Evolutionary conservation across 2,797 vertebrate species (phyloP), one percentile per base, ranked within the genome.

Genomic region (Cyprinella venusta): DNA sequence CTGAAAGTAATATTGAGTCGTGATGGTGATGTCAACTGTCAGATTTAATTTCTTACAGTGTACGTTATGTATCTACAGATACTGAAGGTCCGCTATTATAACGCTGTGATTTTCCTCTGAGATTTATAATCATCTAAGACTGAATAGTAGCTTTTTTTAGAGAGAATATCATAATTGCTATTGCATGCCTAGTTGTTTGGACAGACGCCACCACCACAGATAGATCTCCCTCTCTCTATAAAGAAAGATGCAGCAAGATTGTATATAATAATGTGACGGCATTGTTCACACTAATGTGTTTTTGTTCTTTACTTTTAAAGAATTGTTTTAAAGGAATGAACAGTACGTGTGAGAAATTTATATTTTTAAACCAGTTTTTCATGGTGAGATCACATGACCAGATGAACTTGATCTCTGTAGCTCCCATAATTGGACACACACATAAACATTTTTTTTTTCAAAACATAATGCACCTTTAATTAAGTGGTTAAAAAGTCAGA

Each of bases 1-100:
- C 61, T 74, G 56, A 76, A 82, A 56, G n/a, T 52, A 59, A 65
- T 8, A 50, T 78, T 9, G 42, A n/a, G 13, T 56, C 12, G n/a
- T 85, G 74, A 81, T 76, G 42, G 70, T 75, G 19, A 81, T 76
- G 21, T 59, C 21, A 65, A 30, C n/a, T n/a, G 48, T 33, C 61
- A 74, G 68, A 59, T 64, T 79, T 30, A 63, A 63, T 52, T 50
- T 72, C 36, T 21, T 64, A 21, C 40, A 24, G 18, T 65, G 7
- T 76, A 40, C 54, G 40, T 63, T 56, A 75, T 33, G 18, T n/a
- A 64, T 18, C 40, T 64, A 40, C n/a, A 67, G 30, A 50, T 16
- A 68, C 69, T 64, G 54, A 68, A 30, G 36, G 76, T 48, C 42
- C 70, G 19, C 61, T 21, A 19, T 64, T 77, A 15, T 12, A 82